phyloP scores from a whole-genome alignment of 2,797 vertebrate genomes.

The Acanthurus leucopareius region DNA sequence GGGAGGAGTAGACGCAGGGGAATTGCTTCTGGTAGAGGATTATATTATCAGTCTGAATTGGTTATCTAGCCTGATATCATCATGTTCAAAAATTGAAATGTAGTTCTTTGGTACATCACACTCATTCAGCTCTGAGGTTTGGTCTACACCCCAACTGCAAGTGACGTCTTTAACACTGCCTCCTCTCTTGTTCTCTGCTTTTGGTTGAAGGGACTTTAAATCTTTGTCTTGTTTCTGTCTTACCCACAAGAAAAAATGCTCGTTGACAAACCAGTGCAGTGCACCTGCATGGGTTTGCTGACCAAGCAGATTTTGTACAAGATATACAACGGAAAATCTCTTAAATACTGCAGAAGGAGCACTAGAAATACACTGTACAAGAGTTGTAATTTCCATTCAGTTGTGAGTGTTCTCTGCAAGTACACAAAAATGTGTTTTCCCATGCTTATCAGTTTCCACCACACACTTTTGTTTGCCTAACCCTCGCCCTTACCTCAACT shows the following conservation, averaged over 20 bases:
- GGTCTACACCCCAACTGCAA: not conserved
- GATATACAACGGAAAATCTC: not conserved
- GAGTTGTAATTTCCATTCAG: not conserved
- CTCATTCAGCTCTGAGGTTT: not conserved
- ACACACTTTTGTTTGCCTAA: not conserved
- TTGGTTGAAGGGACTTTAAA: not conserved
- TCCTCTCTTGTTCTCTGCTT: not conserved
- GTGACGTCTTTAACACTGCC: not conserved
- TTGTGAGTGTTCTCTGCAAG: not conserved
- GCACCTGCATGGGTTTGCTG: slow-evolving; percentile 27
- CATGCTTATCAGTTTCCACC: not conserved
- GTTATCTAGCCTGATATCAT: slow-evolving; percentile 30
- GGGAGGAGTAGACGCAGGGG: slow-evolving; percentile 37
- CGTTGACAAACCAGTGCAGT: slow-evolving; percentile 29
- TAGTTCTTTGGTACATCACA: slow-evolving; percentile 13
- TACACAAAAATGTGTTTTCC: slow-evolving; percentile 7
- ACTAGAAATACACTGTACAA: not conserved
- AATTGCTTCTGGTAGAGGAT: slow-evolving; percentile 32
- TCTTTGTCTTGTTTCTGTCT: not conserved
- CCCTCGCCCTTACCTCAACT: not conserved
- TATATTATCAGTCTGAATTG: slow-evolving; percentile 25
- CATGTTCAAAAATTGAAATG: slow-evolving; percentile 19
- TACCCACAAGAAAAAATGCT: not conserved
- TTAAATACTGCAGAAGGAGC: not conserved
- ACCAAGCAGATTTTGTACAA: not conserved